Evolutionary conservation across 2,888 invertebrate species (phyloP).

Genomic region (Phengaris arion): DNA sequence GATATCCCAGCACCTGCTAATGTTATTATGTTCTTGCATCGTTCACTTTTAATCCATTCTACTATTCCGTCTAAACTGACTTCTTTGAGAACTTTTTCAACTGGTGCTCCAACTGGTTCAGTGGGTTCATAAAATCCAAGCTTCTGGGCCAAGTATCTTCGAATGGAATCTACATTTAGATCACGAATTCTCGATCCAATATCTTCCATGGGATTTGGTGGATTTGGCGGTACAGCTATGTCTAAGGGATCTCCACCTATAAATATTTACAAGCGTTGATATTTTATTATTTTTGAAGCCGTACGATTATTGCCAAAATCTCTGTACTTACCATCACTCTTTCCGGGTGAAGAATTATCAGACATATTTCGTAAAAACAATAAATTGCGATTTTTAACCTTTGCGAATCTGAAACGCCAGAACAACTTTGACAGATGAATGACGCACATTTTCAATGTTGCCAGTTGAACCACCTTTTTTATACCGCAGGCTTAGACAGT

Average conservation of each 20-base stretch:
- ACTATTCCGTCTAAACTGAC: constrained; percentile 87
- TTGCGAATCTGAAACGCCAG: constrained; percentile 60
- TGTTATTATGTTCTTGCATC: constrained; percentile 92
- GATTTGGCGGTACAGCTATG: constrained; percentile 61
- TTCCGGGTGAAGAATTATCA: constrained; percentile 69
- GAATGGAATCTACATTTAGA: constrained; percentile 81
- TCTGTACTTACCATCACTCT: constrained; percentile 60
- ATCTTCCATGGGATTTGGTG: constrained; percentile 50
- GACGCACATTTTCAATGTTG: constrained; percentile 58
- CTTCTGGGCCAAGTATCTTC: constrained; percentile 83
- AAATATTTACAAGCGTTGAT: constrained; percentile 42
- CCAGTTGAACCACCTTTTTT: constrained; percentile 21
- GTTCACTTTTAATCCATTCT: constrained; percentile 86
- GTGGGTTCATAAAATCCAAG: constrained; percentile 78
- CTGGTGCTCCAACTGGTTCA: constrained; percentile 51
- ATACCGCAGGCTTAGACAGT: not conserved
- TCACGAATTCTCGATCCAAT: constrained; percentile 63
- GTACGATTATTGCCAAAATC: constrained; percentile 14
- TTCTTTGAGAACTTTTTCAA: constrained; percentile 81
- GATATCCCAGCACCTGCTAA: constrained; percentile 98
- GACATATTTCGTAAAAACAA: constrained; percentile 60
- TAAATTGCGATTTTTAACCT: constrained; percentile 65
- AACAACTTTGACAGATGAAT: constrained; percentile 61
- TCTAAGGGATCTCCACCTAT: constrained; percentile 55
- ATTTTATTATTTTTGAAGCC: constrained; percentile 15